phyloP scores from a whole-genome alignment of 2,797 vertebrate genomes.

The Acridotheres tristis region DNA sequence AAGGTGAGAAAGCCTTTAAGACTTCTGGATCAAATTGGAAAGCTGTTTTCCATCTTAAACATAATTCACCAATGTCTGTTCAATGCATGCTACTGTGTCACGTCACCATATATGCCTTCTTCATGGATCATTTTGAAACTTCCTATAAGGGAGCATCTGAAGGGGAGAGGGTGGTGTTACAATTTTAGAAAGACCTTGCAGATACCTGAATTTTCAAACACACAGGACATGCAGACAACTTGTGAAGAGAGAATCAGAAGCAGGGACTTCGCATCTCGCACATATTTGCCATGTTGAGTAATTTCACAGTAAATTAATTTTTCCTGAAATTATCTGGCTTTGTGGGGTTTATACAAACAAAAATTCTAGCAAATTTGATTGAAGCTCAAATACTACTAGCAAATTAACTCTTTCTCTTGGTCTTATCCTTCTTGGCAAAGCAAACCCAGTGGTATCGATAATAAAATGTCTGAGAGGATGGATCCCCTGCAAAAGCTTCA shows the following conservation, averaged over 20 bases:
- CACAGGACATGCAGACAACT: background rate
- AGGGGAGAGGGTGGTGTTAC: accelerated
- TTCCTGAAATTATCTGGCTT: background rate
- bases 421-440: background rate
- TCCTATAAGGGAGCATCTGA: background rate
- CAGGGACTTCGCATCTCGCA: background rate
- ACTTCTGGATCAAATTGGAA: background rate
- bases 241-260: background rate
- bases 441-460: background rate
- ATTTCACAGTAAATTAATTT: background rate
- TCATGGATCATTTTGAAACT: background rate
- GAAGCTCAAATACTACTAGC: background rate
- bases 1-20: background rate
- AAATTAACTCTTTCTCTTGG: background rate
- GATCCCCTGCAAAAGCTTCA: background rate
- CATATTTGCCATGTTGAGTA: background rate
- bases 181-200: background rate
- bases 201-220: background rate
- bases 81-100: background rate
- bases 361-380: background rate
- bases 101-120: background rate
- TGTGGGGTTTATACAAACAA: background rate
- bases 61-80: background rate
- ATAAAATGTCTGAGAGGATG: background rate
- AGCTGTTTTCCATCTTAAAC: background rate